A percentile compares a stretch with the other conserved stretches of the same genome.
Evolutionary conservation across 2,797 vertebrate species (phyloP).

Genomic region (Falco rusticolus): DNA sequence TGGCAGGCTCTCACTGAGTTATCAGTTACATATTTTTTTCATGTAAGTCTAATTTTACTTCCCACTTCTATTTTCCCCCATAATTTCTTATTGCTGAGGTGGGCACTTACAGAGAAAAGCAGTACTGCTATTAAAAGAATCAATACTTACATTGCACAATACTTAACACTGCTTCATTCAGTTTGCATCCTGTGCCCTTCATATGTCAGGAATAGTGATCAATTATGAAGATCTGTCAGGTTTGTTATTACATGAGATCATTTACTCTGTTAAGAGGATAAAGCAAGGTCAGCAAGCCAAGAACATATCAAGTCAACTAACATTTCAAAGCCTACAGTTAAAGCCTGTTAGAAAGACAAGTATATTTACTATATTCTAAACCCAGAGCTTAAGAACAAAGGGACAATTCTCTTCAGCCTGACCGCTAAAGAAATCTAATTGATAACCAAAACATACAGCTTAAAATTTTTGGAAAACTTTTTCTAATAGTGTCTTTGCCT

Average conservation of each 20-base stretch:
- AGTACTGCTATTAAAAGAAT: slow-evolving; percentile 44
- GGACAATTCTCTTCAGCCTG: background rate
- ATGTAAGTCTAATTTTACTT: slow-evolving; percentile 34
- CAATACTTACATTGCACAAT: slow-evolving; percentile 47
- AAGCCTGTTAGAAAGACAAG: background rate
- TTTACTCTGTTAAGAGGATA: slow-evolving; percentile 56
- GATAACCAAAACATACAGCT: background rate
- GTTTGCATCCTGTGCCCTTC: slow-evolving; percentile 54
- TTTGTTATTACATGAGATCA: slow-evolving; percentile 43
- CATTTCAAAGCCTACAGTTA: background rate
- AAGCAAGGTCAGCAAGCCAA: slow-evolving; percentile 57
- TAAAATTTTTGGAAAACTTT: background rate
- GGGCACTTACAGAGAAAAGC: slow-evolving; percentile 26
- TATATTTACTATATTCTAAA: background rate
- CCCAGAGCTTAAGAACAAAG: background rate
- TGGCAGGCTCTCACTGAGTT: background rate
- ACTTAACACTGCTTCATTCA: background rate
- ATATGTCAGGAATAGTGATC: slow-evolving; percentile 20
- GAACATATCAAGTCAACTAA: background rate
- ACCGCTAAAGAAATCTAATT: background rate
- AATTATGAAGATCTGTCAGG: slow-evolving; percentile 56
- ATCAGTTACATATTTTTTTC: background rate
- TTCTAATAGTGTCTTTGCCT: background rate
- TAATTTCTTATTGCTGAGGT: slow-evolving; percentile 61
- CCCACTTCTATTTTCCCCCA: background rate